A percentile compares a stretch with the other conserved stretches of the same genome.
These are phyloP conservation scores for Choloepus hoffmanni DNA, from an alignment of 2,113 vertebrate genomes.

Conservation along the genomic window DNA sequence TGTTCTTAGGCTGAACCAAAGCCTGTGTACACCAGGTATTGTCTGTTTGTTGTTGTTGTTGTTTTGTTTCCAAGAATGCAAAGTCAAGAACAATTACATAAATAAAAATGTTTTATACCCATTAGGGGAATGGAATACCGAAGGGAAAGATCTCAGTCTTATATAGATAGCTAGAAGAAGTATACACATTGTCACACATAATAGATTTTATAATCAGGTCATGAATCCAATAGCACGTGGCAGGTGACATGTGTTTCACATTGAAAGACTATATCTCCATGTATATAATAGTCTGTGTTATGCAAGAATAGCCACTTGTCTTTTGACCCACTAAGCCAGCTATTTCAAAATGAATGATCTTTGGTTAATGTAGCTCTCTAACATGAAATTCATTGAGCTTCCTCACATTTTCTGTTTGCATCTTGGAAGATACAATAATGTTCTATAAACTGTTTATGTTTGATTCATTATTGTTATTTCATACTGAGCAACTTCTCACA, in stretches of 20 bases:
- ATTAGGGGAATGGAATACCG: background rate
- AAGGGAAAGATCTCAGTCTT: background rate
- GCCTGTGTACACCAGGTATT: background rate
- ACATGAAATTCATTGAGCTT: slow-evolving; percentile 22
- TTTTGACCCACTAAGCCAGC: slow-evolving; percentile 42
- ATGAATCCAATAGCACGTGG: slow-evolving; percentile 47
- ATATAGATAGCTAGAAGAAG: background rate
- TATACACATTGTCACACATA: background rate
- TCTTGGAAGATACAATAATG: slow-evolving; percentile 35
- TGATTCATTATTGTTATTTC: slow-evolving; percentile 18
- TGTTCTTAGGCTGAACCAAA: background rate
- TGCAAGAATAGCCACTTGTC: slow-evolving; percentile 7
- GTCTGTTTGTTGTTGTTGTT: background rate
- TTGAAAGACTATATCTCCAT: background rate
- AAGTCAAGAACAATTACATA: background rate
- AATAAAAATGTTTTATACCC: background rate
- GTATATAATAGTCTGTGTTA: background rate
- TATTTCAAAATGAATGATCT: slow-evolving; percentile 39
- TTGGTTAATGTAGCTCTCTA: background rate
- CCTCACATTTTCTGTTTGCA: slow-evolving; percentile 29
- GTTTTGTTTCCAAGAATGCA: background rate
- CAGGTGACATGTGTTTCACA: slow-evolving; percentile 2
- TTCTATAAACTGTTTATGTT: slow-evolving; percentile 47
- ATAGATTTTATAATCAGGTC: slow-evolving; percentile 3
- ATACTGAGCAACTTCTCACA: slow-evolving; percentile 12